phyloP scores from a whole-genome alignment of 2,888 invertebrate genomes.

The Dicyrtomina minuta region DNA sequence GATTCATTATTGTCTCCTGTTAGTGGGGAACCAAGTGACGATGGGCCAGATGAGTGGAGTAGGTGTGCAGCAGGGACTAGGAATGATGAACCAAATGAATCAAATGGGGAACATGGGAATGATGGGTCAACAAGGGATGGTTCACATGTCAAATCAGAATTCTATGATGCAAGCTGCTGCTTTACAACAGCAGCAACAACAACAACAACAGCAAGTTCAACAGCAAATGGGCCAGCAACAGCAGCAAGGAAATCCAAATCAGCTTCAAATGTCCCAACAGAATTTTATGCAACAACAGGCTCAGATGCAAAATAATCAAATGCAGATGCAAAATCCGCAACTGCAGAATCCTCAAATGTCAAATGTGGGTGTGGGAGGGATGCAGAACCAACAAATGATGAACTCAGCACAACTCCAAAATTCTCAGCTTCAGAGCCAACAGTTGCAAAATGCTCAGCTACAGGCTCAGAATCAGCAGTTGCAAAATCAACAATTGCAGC shows the following conservation, averaged over 20 bases:
- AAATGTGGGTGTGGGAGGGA: constrained; percentile 19
- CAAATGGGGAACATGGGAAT: constrained; percentile 42
- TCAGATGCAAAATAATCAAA: constrained; percentile 30
- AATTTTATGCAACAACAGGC: constrained; percentile 38
- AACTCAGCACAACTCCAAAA: constrained; percentile 26
- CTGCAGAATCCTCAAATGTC: constrained; percentile 24
- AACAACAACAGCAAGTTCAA: constrained; percentile 37
- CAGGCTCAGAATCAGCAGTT: constrained; percentile 40
- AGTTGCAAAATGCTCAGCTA: constrained; percentile 1
- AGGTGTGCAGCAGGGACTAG: constrained; percentile 39
- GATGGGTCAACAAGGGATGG: constrained; percentile 38
- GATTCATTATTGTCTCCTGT: not conserved
- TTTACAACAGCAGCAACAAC: constrained; percentile 40
- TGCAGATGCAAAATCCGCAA: constrained; percentile 27
- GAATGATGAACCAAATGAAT: constrained; percentile 40
- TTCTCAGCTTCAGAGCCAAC: constrained; percentile 32
- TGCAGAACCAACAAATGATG: constrained; percentile 21
- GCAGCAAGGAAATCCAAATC: constrained; percentile 53
- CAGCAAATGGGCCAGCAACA: constrained; percentile 58
- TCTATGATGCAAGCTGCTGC: constrained; percentile 20
- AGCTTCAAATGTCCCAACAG: constrained; percentile 36
- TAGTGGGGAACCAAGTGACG: constrained; percentile 5
- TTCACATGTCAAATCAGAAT: not conserved
- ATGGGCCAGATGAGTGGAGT: constrained; percentile 36
- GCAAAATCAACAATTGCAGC: constrained; percentile 39